Evolutionary conservation across 2,888 invertebrate genomes (phyloP), one percentile per base, ranked within the genome.

Genomic region (Phaedon cochleariae): DNA sequence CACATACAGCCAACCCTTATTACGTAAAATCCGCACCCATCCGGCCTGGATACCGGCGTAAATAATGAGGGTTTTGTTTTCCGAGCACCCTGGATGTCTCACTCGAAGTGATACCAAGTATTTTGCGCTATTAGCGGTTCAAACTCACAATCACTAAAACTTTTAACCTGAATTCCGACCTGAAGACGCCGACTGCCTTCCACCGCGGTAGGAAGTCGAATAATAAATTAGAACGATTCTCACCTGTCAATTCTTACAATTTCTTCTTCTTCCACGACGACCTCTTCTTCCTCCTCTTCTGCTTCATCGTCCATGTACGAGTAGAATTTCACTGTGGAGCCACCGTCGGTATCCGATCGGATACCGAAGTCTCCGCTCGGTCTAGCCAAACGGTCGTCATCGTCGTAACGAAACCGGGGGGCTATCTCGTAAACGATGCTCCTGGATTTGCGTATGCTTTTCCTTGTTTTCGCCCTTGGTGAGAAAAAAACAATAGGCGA

Each of bases 251-350:
- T 41, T 2, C 15, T n/a, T 15, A 15, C 41, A 3, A 41, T 12
- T 41, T 41, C 67, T 45, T 73, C 69, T 59, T 65, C 64, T 37
- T 46, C 57, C 17, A 18, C 46, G 17, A 10, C 12, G 12, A 9
- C 12, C n/a, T 67, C 51, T 34, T 67, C 65, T 51, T 67, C 70
- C 51, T 67, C 65, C 37, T 67, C 71, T 51, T 70, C 73, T 29
- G 48, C 66, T 15, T 60, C 49, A 18, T 60, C 37, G 21, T 52
- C 61, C 64, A 52, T 59, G 26, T 45, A 57, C 3, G 18, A 21
- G 17, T 57, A 57, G 29, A 37, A 57, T 45, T 45, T 57, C 15
- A 22, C 18, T 26, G 22, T 1, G 2, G 18, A 1, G 5, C 15
- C 57, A 2, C 1, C 26, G 1, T 57, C 57, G 17, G 9, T 5